A percentile compares a stretch with the other conserved stretches of the same genome.
These are phyloP conservation scores for Calyptomena viridis DNA, from an alignment of 2,113 vertebrate species.

Conservation along the genomic window DNA sequence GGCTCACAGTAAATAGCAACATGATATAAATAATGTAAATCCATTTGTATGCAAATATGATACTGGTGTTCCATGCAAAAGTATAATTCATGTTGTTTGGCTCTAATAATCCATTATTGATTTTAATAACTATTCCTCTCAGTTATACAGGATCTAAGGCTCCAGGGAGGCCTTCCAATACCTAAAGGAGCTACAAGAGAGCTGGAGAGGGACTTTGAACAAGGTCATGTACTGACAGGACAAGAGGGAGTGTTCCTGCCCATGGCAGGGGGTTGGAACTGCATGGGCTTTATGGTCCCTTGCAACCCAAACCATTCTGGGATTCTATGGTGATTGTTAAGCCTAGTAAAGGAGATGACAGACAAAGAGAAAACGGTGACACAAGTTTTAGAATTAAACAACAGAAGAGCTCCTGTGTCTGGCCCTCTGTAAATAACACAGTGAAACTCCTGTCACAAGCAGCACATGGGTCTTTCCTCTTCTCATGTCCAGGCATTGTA, in stretches of 20 bases:
- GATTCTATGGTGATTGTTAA: background rate
- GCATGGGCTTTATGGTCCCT: background rate
- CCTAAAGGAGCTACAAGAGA: background rate
- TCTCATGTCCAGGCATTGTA: background rate
- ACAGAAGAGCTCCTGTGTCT: background rate
- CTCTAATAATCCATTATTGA: background rate
- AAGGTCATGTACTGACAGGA: background rate
- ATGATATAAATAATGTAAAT: slow-evolving; percentile 17
- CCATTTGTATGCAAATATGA: slow-evolving; percentile 32
- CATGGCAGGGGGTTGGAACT: background rate
- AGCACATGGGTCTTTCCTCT: background rate
- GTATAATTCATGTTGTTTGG: background rate
- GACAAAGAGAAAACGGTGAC: background rate
- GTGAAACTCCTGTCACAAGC: background rate
- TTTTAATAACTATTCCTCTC: background rate
- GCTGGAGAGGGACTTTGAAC: background rate
- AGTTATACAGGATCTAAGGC: background rate
- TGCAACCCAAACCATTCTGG: background rate
- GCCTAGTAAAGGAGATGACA: background rate
- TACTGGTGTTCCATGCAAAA: background rate
- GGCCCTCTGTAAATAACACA: background rate
- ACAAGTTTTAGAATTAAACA: background rate
- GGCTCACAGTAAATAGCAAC: slow-evolving; percentile 19
- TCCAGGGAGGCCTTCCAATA: background rate
- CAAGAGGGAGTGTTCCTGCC: background rate